Evolutionary conservation across 2,888 invertebrate genomes (phyloP).

Genomic region (Tridacna crocea): DNA sequence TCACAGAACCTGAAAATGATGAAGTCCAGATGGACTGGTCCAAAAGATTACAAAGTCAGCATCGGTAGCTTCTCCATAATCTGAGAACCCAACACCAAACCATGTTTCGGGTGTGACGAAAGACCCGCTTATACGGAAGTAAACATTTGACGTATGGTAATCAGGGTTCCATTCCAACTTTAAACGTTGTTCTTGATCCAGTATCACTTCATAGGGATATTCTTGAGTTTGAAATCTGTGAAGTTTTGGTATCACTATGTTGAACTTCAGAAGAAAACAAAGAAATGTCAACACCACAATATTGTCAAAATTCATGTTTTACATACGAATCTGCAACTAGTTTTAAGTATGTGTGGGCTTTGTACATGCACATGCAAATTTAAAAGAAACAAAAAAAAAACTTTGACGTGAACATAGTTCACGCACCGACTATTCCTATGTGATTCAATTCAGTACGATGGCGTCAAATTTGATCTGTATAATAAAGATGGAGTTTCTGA

Average conservation of each 20-base stretch:
- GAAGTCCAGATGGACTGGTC: conserved; percentile 68
- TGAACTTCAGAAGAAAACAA: background rate
- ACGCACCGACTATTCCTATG: background rate
- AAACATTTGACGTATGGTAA: conserved; percentile 51
- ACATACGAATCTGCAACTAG: background rate
- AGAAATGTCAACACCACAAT: background rate
- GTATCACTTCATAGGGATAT: conserved; percentile 50
- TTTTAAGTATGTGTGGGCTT: background rate
- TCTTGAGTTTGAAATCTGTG: background rate
- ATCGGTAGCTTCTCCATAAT: conserved; percentile 68
- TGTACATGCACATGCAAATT: too few relatives aligned
- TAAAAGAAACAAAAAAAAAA: background rate
- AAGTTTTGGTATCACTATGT: background rate
- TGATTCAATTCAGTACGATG: background rate
- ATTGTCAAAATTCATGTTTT: too few relatives aligned
- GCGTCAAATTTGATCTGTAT: too few relatives aligned
- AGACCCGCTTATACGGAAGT: conserved; percentile 59
- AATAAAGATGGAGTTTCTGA: too few relatives aligned
- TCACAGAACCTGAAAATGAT: conserved; percentile 62
- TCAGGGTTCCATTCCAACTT: conserved; percentile 69
- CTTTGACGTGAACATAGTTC: background rate
- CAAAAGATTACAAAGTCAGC: conserved; percentile 80
- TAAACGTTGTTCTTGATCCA: conserved; percentile 57
- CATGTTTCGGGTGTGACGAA: conserved; percentile 42
- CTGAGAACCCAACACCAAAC: conserved; percentile 76